A percentile compares a stretch with the other conserved stretches of the same genome.
These are phyloP conservation scores for Channa maculata DNA, from an alignment of 2,113 vertebrate species.

Conservation along the genomic window DNA sequence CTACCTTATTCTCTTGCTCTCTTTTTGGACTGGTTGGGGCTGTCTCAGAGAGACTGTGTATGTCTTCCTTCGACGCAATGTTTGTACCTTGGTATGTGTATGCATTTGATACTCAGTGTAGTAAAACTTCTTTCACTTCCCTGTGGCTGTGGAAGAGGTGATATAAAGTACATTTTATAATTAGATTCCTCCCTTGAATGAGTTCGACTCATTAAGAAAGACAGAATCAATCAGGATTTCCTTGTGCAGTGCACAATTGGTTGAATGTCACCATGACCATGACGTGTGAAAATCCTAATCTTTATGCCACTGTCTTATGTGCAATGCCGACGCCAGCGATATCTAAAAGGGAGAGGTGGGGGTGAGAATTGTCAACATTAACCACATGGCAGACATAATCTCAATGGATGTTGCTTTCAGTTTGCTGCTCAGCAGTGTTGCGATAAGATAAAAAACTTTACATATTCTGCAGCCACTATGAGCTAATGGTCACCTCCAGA, in stretches of 20 bases:
- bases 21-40: conserved; percentile 25
- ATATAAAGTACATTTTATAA: conserved; percentile 37
- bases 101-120: conserved; percentile 8
- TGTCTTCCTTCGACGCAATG: conserved; percentile 1
- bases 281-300: neutral
- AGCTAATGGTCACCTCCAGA: conserved; percentile 65
- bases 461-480: conserved; percentile 11
- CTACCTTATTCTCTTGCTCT: neutral
- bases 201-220: conserved; percentile 40
- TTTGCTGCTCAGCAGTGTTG: neutral
- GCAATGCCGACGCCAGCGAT: conserved; percentile 13
- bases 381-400: conserved; percentile 22
- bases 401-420: neutral
- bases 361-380: conserved; percentile 13
- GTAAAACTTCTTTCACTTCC: conserved; percentile 21
- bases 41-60: conserved; percentile 53
- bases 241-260: conserved; percentile 12
- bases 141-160: conserved; percentile 17
- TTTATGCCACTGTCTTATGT: conserved; percentile 15
- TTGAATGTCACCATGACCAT: conserved; percentile 32
- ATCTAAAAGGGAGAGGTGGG: conserved; percentile 11
- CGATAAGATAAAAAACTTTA: conserved; percentile 14
- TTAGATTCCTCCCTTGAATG: conserved; percentile 36
- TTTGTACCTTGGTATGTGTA: neutral
- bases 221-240: conserved; percentile 54